A percentile compares a stretch with the other conserved stretches of the same genome.
These are phyloP conservation scores for Varanus komodoensis DNA, from an alignment of 2,113 vertebrate genomes.

Conservation along the genomic window DNA sequence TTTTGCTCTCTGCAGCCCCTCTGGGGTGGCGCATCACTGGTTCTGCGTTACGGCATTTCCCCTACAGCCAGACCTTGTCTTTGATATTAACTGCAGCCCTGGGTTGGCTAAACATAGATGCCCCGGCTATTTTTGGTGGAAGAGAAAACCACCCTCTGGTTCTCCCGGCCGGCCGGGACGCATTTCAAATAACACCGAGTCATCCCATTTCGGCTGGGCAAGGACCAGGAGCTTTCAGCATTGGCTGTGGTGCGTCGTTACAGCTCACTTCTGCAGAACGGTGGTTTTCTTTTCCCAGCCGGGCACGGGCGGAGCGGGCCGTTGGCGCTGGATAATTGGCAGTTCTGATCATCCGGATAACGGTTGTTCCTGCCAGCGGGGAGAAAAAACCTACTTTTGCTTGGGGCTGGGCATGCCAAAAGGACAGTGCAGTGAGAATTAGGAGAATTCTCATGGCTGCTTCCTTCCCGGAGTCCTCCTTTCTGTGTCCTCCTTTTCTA, in stretches of 20 bases:
- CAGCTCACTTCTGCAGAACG: neutral
- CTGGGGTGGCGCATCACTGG: too few species aligned
- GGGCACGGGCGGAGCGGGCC: neutral
- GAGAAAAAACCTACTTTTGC: neutral
- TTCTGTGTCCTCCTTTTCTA: too few species aligned
- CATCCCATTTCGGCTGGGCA: too few species aligned
- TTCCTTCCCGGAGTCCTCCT: too few species aligned
- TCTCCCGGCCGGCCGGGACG: neutral
- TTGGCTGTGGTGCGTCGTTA: neutral
- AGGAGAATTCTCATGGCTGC: too few species aligned
- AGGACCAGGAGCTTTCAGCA: neutral
- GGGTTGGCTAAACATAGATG: neutral
- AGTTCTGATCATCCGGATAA: neutral
- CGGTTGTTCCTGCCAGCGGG: neutral
- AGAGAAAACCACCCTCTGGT: neutral
- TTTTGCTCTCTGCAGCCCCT: neutral
- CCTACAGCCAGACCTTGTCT: accelerated
- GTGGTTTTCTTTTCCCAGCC: too few species aligned
- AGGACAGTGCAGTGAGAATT: too few species aligned
- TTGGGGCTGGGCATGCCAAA: too few species aligned
- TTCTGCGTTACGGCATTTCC: neutral
- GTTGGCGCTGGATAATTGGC: neutral
- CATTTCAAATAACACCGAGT: too few species aligned
- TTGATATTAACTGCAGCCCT: neutral
- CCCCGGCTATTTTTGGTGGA: neutral